Conservation (phyloP, 2,797 vertebrate genomes). For the Propithecus deckenii region DNA sequence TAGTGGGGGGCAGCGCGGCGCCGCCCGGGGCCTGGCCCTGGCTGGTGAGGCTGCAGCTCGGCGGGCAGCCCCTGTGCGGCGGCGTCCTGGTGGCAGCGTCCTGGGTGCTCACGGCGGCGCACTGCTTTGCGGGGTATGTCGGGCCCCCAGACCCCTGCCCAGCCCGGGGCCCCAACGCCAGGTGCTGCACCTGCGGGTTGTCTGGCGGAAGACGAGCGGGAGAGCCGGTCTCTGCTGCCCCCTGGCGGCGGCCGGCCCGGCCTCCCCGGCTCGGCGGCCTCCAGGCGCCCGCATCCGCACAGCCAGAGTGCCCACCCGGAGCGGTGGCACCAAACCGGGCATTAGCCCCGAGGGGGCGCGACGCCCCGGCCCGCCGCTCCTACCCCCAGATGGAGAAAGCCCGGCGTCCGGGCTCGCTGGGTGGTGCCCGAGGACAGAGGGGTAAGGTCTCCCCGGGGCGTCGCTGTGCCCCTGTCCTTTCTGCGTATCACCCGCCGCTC, state of each 20-base stretch:
- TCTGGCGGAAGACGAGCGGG: rapidly evolving
- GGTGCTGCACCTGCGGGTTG: not conserved
- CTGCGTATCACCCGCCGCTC: not conserved
- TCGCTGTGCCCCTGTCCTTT: not conserved
- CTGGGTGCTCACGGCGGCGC: slow-evolving; percentile 96
- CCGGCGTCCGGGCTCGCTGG: not conserved
- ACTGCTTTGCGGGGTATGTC: slow-evolving; percentile 94
- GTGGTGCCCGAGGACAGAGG: not conserved
- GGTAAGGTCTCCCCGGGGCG: not conserved
- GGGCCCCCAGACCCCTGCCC: not conserved
- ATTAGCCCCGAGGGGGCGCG: rapidly evolving
- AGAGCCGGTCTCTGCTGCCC: slow-evolving; percentile 25
- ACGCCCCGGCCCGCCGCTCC: rapidly evolving
- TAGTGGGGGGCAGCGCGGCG: slow-evolving; percentile 92
- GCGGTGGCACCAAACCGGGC: rapidly evolving
- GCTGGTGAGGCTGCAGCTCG: slow-evolving; percentile 93
- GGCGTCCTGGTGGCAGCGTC: slow-evolving; percentile 93
- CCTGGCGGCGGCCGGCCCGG: not conserved
- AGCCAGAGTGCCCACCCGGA: rapidly evolving
- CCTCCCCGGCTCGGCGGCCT: rapidly evolving
- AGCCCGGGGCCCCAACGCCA: rapidly evolving
- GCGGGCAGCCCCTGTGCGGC: slow-evolving; percentile 94
- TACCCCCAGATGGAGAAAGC: not conserved
- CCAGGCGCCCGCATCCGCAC: rapidly evolving
- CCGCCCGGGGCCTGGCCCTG: slow-evolving; percentile 94